Evolutionary conservation across 2,113 vertebrate genomes (phyloP).

Genomic region (Machaerirhynchus nigripectus): DNA sequence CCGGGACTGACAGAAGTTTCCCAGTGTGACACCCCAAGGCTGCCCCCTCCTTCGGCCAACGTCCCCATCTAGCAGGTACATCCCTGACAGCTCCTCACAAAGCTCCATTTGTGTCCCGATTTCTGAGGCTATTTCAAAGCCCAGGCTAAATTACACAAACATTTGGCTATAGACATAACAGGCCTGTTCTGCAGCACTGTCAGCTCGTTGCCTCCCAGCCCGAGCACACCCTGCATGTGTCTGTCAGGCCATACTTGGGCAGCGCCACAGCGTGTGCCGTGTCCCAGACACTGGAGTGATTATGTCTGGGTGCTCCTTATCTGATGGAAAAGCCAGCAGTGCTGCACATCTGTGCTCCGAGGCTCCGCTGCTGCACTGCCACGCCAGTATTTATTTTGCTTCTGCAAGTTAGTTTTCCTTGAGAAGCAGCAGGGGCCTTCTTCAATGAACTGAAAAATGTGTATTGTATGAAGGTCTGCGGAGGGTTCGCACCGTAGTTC

Average conservation of each 20-base stretch:
- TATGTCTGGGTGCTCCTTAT: slow-evolving; percentile 29
- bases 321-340: slow-evolving; percentile 35
- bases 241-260: slow-evolving; percentile 27
- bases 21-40: fast-evolving
- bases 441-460: slow-evolving; percentile 55
- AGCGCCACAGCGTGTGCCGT: neutral
- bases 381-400: slow-evolving; percentile 50
- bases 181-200: neutral
- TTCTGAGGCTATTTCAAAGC: slow-evolving; percentile 19
- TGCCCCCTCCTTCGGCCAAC: fast-evolving
- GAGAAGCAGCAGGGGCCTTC: slow-evolving; percentile 45
- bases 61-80: neutral
- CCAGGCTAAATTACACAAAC: slow-evolving; percentile 11
- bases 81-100: neutral
- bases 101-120: neutral
- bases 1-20: fast-evolving
- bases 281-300: slow-evolving; percentile 26
- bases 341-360: neutral
- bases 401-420: slow-evolving; percentile 41
- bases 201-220: neutral
- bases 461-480: slow-evolving; percentile 4
- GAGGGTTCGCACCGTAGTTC: slow-evolving; percentile 17
- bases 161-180: slow-evolving; percentile 35
- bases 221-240: neutral
- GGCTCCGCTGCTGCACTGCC: neutral